Evolutionary conservation across 2,113 vertebrate species (phyloP), one percentile per base, ranked within the genome.

Genomic region (Hepsetus odoe): DNA sequence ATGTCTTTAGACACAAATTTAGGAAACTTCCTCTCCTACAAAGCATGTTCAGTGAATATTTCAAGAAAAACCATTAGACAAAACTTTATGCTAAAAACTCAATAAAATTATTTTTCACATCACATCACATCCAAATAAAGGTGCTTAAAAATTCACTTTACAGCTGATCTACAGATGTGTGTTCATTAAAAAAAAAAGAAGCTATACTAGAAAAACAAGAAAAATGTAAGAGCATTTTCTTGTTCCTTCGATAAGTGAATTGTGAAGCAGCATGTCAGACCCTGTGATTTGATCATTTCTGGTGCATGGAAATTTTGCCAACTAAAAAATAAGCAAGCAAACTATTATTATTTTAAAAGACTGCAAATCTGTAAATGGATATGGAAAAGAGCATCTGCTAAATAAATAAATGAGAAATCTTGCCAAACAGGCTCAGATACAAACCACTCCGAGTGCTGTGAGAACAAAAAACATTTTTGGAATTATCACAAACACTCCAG

Each of bases 1-100:
- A 98, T 98, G 87, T 98, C 96, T 67, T 93, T 92, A 5, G 95
- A 88, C 77, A 94, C 44, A 14, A 99, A 95, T 88, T 87, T 91
- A 0, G 95, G 96, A 72, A 92, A 93, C 86, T 92, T 94, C 86
- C 91, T 91, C 89, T 98, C 96, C 98, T 99, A 85, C 74, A 80
- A 89, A 35, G 11, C 3, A 44, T n/a, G 59, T 49, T 44, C 16
- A n/a, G 9, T 16, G 71, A 77, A 55, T 20, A 28, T 14, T 7
- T 58, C 20, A 24, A 4, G 16, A 5, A 1, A 65, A 65, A 35
- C 11, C 11, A 38, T 22, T 3, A 6, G 1, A 49, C 18, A 16
- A 16, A 16, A 16, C 13, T 16, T 20, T 20, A 38, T 38, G 35
- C n/a, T n/a, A n/a, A n/a, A n/a, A n/a, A n/a, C n/a, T n/a, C n/a